These are phyloP conservation scores for Pegoplata infirma DNA, from an alignment of 2,888 invertebrate genomes.

Conservation along the genomic window DNA sequence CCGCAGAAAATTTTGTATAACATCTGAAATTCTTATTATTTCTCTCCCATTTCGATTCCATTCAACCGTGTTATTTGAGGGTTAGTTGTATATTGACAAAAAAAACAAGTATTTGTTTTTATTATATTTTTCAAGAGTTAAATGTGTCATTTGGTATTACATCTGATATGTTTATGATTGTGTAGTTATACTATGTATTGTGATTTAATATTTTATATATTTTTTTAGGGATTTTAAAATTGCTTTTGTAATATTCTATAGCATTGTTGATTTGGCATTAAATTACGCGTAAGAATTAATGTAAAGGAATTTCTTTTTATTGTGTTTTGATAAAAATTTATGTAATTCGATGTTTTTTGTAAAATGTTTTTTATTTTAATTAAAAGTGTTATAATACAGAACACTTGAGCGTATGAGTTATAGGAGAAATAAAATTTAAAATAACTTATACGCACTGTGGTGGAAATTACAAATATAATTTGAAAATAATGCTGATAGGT, in stretches of 20 bases:
- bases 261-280: conserved; percentile 13
- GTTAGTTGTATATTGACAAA: too few relatives aligned
- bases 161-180: neutral
- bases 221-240: neutral
- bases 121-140: conserved; percentile 11
- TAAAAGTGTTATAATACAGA: neutral
- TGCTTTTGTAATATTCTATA: neutral
- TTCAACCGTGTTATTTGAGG: too few relatives aligned
- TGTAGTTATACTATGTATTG: neutral
- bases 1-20: too few relatives aligned
- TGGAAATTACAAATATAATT: too few relatives aligned
- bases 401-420: neutral
- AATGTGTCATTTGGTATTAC: conserved; percentile 29
- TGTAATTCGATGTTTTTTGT: neutral
- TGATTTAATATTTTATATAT: conserved; percentile 22
- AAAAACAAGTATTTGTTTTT: too few relatives aligned
- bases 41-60: too few relatives aligned
- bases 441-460: neutral
- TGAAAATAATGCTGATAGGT: too few relatives aligned
- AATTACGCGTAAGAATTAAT: conserved; percentile 11
- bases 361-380: neutral
- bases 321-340: neutral
- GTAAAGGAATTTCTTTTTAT: neutral
- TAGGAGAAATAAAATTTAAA: neutral
- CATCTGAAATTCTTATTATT: too few relatives aligned